Percentiles rank a stretch among this genome's conserved stretches.
Conservation (phyloP, 2,797 vertebrate genomes). For the Luscinia megarhynchos region DNA sequence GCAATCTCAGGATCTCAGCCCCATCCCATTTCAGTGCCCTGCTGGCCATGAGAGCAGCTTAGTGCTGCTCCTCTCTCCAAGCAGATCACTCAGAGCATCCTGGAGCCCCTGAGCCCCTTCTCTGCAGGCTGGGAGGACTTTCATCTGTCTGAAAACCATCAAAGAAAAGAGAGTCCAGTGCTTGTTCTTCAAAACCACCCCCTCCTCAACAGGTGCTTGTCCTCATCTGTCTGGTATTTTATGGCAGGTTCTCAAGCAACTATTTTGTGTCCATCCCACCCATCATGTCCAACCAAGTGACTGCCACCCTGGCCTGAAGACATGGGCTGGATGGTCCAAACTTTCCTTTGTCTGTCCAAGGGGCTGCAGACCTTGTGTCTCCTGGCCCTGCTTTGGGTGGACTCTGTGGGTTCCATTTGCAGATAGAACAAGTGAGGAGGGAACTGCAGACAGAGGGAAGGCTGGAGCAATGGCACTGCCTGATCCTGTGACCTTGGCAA, state of each 20-base stretch:
- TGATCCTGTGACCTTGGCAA: neutral
- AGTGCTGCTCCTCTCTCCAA: neutral
- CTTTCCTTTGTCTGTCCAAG: neutral
- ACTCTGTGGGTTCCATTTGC: rapidly evolving
- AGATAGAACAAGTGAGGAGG: rapidly evolving
- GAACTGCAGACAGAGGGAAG: neutral
- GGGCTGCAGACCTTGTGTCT: neutral
- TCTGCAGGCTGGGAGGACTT: neutral
- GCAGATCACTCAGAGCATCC: neutral
- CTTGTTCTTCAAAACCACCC: neutral
- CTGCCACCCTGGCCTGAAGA: neutral
- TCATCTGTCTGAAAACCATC: neutral
- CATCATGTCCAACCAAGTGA: rapidly evolving
- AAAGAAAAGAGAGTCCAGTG: neutral
- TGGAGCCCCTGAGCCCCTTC: neutral
- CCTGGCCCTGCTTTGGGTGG: neutral
- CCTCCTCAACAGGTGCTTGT: neutral
- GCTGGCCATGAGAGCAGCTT: neutral
- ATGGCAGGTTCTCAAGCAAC: neutral
- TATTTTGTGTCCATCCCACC: neutral
- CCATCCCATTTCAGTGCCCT: neutral
- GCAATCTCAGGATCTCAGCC: neutral
- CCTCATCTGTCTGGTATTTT: neutral
- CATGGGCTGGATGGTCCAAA: neutral
- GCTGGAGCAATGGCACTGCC: neutral